Evolutionary conservation across 2,797 vertebrate genomes (phyloP), one percentile per base, ranked within the genome.

Genomic region (Ctenochaetus hawaiiensis): DNA sequence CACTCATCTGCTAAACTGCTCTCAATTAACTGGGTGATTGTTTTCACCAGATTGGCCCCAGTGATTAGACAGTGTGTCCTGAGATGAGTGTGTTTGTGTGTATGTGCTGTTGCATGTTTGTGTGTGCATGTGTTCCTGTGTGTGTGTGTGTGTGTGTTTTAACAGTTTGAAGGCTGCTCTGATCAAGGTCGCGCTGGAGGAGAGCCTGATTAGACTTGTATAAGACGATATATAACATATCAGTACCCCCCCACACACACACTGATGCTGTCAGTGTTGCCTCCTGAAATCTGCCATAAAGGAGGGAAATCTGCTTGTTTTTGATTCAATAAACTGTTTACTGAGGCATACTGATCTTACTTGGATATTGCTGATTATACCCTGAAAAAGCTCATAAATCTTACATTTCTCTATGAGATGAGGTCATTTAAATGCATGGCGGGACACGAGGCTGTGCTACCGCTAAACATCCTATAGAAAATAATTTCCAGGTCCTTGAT

Each of bases 1-100:
- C 78, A 83, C 90, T 92, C 90, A 83, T 85, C 84, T 76, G 63
- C 84, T 90, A 91, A 93, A 93, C 89, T 92, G 87, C 83, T 92
- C 93, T 93, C 92, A 94, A 93, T 95, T 95, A 95, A 94, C 89
- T 89, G 77, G 80, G 82, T 87, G 87, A 94, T 94, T 94, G 91
- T 93, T 94, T 93, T 92, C 77, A 78, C 82, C 84, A 91, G 93
- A 94, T 93, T 90, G 91, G 87, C 82, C 84, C 69, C 62, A 67
- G 82, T 92, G 89, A 94, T 94, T 94, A 92, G 82, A 74, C 79
- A 69, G 73, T 77, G 79, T 82, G 69, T 88, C 82, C 63, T 11
- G 14, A 80, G 64, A 79, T 5, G 17, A 6, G 26, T 63, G 58
- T 75, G 22, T 75, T 65, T 54, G 43, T 47, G 53, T 41, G 37